phyloP scores from a whole-genome alignment of 1,140 invertebrate species.

The Tetraneura akinire region DNA sequence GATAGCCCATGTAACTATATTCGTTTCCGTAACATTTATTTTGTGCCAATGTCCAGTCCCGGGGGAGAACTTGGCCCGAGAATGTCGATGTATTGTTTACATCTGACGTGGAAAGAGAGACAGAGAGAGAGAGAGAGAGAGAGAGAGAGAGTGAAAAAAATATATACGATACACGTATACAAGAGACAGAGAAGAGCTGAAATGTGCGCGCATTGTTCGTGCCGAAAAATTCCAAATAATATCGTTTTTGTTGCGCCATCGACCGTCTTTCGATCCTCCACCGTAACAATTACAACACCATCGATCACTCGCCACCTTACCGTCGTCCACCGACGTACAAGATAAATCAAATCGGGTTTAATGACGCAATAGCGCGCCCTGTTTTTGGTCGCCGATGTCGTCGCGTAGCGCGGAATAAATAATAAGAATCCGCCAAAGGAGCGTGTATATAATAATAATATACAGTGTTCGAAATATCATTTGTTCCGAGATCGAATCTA shows the following conservation, averaged over 20 bases:
- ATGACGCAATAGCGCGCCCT: not conserved
- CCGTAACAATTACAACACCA: conserved; percentile 32
- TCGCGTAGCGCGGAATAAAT: too few relatives aligned
- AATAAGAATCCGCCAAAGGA: too few relatives aligned
- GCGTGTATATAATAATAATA: too few relatives aligned
- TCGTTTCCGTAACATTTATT: conserved; percentile 47
- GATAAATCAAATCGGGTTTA: conserved; percentile 45
- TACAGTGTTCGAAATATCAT: too few relatives aligned
- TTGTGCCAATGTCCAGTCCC: conserved; percentile 46
- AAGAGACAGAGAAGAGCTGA: conserved; percentile 7
- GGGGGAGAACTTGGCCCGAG: not conserved
- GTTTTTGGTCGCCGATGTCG: too few relatives aligned
- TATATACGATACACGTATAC: too few relatives aligned
- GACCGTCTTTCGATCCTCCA: not conserved
- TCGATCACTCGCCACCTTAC: not conserved
- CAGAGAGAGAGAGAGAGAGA: not conserved
- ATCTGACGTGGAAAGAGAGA: not conserved
- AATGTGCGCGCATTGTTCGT: not conserved
- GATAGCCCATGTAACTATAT: conserved; percentile 43
- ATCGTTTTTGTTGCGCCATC: not conserved
- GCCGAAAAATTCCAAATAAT: conserved; percentile 45
- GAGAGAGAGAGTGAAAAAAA: not conserved
- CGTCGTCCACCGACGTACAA: not conserved
- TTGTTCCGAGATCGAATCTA: too few relatives aligned
- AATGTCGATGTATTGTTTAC: conserved; percentile 37